Conservation (phyloP, 2,113 vertebrate species). For the Cathartes aura region DNA sequence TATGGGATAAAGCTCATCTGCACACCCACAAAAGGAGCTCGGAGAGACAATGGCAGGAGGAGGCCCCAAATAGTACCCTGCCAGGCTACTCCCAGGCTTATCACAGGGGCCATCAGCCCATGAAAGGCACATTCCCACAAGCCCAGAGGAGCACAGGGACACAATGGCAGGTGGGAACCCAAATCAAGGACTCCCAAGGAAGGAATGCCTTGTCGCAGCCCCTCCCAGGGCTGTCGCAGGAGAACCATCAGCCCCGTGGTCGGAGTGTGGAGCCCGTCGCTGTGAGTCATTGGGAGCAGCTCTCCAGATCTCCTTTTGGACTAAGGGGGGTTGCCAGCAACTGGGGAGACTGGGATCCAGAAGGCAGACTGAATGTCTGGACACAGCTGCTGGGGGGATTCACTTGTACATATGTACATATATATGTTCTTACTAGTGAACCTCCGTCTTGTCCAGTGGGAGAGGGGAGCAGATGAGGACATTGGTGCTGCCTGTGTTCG, state of each 20-base stretch:
- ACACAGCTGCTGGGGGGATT: background rate
- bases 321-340: background rate
- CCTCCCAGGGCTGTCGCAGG: background rate
- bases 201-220: background rate
- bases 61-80: accelerated
- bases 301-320: background rate
- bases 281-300: background rate
- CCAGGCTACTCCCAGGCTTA: background rate
- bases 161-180: background rate
- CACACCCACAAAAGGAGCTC: background rate
- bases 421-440: background rate
- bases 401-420: background rate
- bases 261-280: background rate
- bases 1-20: background rate
- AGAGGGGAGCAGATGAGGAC: background rate
- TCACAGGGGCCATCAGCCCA: background rate
- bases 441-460: background rate
- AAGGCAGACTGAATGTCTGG: background rate
- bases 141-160: background rate
- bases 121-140: background rate
- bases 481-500: background rate
- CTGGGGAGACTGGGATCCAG: background rate
- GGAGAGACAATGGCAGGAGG: background rate
- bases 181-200: background rate
- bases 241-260: background rate